Evolutionary conservation across 2,113 vertebrate species (phyloP), one percentile per base, ranked within the genome.

Genomic region (Pipa parva): DNA sequence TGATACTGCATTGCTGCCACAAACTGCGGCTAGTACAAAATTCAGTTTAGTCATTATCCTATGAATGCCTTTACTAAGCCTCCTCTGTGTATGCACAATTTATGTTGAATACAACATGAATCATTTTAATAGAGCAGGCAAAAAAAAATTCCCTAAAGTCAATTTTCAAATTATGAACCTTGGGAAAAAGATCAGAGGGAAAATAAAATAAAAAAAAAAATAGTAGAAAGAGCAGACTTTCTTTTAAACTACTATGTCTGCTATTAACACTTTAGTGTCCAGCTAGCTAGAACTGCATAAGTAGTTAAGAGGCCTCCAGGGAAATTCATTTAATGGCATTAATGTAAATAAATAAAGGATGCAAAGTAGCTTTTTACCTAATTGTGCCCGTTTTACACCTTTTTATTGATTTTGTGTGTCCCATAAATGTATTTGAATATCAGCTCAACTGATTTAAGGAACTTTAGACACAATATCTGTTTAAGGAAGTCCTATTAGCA

Each of bases 71-170:
- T 81, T 84, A 77, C 80, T 82, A 84, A 83, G 90, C 91, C 89
- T 86, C 88, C 89, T 92, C 86, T 92, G 90, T 92, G 90, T 90
- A 95, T 91, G 92, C 93, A 92, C 91, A 94, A 93, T 93, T 93
- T 91, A 89, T 91, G 88, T 92, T 88, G 91, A 91, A 88, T 92
- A 83, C 86, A 85, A 88, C 91, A 93, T 95, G 91, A 93, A 97
- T 97, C 93, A 95, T 90, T 91, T 89, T 97, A 95, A 97, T 94
- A 95, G 92, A 93, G 87, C 80, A 17, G 85, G 84, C 81, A 86
- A 88, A 87, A 66, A 27, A 67, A 54, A 91, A 89, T 85, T 90
- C 89, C 87, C 90, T 87, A 85, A 89, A 88, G 92, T 90, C 83
- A 83, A 90, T 90, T 90, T 92, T 93, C 88, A 89, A 86, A 90